Evolutionary conservation across 1,140 invertebrate species (phyloP).

Genomic region (Drosophila parabipectinata): DNA sequence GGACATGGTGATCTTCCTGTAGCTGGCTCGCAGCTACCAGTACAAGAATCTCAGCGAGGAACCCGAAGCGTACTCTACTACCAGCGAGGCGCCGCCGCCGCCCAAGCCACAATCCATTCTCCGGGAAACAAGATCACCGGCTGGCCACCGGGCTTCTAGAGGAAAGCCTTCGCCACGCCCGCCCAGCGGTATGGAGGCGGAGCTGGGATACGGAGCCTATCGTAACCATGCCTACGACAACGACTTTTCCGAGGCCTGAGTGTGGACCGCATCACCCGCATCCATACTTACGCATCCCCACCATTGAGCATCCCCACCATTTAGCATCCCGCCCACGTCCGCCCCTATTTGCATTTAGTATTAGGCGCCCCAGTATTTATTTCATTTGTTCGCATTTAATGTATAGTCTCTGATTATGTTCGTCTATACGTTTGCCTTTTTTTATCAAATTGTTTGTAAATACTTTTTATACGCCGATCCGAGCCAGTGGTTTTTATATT

Average conservation of each 20-base stretch:
- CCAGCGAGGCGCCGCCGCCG: not conserved
- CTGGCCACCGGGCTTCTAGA: no score
- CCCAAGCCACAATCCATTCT: not conserved
- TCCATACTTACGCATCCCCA: not conserved
- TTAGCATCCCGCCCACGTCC: not conserved
- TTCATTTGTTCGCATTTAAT: constrained; percentile 29
- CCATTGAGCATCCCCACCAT: not conserved
- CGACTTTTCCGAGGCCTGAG: constrained; percentile 37
- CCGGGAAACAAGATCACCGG: no score
- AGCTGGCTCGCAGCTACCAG: constrained; percentile 89
- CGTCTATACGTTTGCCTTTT: constrained; percentile 1
- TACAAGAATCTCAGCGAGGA: constrained; percentile 64
- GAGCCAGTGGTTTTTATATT: constrained; percentile 6
- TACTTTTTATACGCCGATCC: constrained; percentile 21
- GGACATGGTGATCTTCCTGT: constrained; percentile 92
- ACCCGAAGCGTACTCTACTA: not conserved
- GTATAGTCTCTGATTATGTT: constrained; percentile 12
- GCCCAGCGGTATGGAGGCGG: not conserved
- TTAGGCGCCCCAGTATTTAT: constrained; percentile 35
- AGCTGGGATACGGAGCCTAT: constrained; percentile 38
- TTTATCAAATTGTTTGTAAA: constrained; percentile 34
- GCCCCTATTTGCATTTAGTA: constrained; percentile 4
- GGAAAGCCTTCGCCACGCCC: not conserved
- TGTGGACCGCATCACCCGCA: not conserved
- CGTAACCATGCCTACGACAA: constrained; percentile 49